These are phyloP conservation scores for Crotophaga sulcirostris DNA, from an alignment of 2,113 vertebrate species.

Conservation along the genomic window DNA sequence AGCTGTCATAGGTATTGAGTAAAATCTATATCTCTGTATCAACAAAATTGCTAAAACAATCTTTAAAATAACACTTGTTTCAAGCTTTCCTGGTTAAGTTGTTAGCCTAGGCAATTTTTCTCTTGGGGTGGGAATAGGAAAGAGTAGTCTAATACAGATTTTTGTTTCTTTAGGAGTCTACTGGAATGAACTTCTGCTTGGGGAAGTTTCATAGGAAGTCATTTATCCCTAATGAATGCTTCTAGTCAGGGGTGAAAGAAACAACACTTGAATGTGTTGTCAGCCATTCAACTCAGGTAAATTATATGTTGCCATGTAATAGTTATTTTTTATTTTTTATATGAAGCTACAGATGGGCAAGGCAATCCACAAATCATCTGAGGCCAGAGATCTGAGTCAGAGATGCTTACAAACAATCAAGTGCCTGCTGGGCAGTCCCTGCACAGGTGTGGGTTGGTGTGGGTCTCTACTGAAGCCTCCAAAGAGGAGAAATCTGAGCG, in stretches of 20 bases:
- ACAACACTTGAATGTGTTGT: neutral
- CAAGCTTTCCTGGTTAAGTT: neutral
- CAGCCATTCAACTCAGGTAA: neutral
- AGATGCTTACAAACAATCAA: neutral
- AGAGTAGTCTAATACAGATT: neutral
- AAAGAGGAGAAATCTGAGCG: neutral
- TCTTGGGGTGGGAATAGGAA: neutral
- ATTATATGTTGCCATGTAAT: neutral
- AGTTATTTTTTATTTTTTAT: neutral
- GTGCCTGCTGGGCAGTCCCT: neutral
- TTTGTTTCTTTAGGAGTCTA: neutral
- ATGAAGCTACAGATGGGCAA: neutral
- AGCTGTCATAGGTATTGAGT: neutral
- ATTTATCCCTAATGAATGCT: neutral
- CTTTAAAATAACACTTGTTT: neutral
- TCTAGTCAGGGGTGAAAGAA: neutral
- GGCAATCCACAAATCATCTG: neutral
- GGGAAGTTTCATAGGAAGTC: neutral
- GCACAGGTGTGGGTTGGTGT: neutral
- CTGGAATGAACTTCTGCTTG: neutral
- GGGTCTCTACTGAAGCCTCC: neutral
- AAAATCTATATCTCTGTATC: neutral
- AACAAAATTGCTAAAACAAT: neutral
- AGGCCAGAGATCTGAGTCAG: neutral
- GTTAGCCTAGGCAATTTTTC: neutral